Percentiles rank a stretch among this genome's conserved stretches.
These are phyloP conservation scores for Plebejus anna DNA, from an alignment of 2,888 invertebrate species.

Conservation along the genomic window DNA sequence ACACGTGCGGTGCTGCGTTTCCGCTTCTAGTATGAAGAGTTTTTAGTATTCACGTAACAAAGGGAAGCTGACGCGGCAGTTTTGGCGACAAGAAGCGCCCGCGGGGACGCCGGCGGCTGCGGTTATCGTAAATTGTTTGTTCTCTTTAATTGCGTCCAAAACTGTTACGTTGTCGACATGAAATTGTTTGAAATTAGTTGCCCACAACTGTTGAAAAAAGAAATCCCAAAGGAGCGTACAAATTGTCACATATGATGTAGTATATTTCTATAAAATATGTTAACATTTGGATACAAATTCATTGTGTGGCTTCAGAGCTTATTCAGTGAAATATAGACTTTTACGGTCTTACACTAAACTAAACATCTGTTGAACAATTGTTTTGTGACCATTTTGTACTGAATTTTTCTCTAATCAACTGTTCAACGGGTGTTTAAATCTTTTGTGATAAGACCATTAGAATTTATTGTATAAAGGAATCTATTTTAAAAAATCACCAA, in stretches of 20 bases:
- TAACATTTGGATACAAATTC: too few relatives aligned
- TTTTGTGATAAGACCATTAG: too few relatives aligned
- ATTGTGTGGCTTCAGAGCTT: too few relatives aligned
- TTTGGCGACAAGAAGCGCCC: background rate
- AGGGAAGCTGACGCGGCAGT: slow-evolving; percentile 5
- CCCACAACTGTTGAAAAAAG: background rate
- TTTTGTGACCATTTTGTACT: too few relatives aligned
- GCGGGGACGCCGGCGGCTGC: background rate
- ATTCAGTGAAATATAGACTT: too few relatives aligned
- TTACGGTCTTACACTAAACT: too few relatives aligned
- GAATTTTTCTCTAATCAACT: too few relatives aligned
- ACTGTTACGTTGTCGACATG: background rate
- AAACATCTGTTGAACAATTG: too few relatives aligned
- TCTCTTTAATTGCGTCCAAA: slow-evolving; percentile 2
- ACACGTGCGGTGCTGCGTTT: background rate
- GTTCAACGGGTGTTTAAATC: too few relatives aligned
- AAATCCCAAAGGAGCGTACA: background rate
- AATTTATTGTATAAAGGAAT: too few relatives aligned
- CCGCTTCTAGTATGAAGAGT: background rate
- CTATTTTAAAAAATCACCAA: too few relatives aligned
- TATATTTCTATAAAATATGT: too few relatives aligned
- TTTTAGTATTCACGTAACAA: background rate
- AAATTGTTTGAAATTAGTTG: background rate
- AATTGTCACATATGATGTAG: background rate
- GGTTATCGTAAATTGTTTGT: background rate